These are phyloP conservation scores for Chascanopsetta lugubris DNA, from an alignment of 2,113 vertebrate genomes.

Conservation along the genomic window DNA sequence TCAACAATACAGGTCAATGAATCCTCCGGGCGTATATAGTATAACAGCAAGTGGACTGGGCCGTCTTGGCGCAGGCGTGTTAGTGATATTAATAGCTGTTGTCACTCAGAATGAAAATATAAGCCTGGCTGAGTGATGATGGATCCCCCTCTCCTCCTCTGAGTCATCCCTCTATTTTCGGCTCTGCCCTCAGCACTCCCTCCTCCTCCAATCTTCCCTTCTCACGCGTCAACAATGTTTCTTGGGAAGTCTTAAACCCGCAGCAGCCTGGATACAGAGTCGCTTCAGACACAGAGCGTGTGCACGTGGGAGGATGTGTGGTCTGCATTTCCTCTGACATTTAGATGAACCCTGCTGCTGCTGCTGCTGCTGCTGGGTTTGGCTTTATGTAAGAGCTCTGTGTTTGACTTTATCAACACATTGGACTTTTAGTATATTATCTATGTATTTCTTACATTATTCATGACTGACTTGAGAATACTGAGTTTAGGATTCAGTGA, in stretches of 20 bases:
- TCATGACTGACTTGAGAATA: too few species aligned
- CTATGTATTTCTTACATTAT: too few species aligned
- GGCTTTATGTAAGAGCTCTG: background rate
- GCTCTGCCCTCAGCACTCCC: conserved; percentile 24
- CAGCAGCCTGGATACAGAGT: conserved; percentile 12
- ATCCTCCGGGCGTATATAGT: too few species aligned
- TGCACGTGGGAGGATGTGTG: background rate
- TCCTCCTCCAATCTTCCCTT: conserved; percentile 21
- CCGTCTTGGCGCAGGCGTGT: conserved; percentile 16
- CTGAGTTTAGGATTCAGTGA: too few species aligned
- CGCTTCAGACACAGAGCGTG: background rate
- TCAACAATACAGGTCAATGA: too few species aligned
- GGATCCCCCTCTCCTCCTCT: conserved; percentile 42
- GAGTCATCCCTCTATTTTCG: conserved; percentile 76
- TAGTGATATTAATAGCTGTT: conserved; percentile 35
- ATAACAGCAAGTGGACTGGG: conserved; percentile 3
- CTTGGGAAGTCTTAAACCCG: conserved; percentile 1
- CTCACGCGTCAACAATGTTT: conserved; percentile 18
- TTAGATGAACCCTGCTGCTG: too few species aligned
- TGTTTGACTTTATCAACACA: too few species aligned
- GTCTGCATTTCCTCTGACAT: too few species aligned
- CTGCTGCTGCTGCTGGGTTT: too few species aligned
- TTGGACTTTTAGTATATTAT: background rate
- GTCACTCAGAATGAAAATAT: conserved; percentile 48
- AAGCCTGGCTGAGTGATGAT: conserved; percentile 19